Evolutionary conservation across 1,140 invertebrate species (phyloP).

Genomic region (Lepidurus arcticus): DNA sequence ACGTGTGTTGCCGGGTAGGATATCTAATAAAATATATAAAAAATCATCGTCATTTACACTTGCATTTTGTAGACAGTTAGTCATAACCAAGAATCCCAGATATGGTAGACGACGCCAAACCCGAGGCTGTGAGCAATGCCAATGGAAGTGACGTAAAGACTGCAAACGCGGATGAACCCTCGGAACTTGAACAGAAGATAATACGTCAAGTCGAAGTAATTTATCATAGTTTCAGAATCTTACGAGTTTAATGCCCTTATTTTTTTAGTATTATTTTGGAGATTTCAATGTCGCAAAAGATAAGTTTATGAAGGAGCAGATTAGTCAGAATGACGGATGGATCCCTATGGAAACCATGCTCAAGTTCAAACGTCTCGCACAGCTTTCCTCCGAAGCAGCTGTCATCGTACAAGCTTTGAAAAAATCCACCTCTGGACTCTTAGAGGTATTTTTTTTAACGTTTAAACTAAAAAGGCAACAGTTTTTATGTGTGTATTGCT

Average conservation of each 20-base stretch:
- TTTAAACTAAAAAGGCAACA: background rate
- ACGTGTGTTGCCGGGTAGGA: conserved; percentile 1
- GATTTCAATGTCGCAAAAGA: conserved; percentile 83
- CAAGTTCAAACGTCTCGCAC: conserved; percentile 80
- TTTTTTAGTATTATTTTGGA: conserved; percentile 68
- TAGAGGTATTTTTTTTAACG: conserved; percentile 53
- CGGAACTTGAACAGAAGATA: conserved; percentile 39
- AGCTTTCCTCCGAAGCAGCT: conserved; percentile 60
- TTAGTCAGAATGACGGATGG: conserved; percentile 83
- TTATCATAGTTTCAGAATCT: background rate
- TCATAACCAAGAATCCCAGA: background rate
- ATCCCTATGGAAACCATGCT: conserved; percentile 73
- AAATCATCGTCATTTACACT: background rate
- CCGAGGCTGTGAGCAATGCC: conserved; percentile 19
- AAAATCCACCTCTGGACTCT: conserved; percentile 64
- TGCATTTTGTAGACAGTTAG: background rate
- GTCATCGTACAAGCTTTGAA: conserved; percentile 67
- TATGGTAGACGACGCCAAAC: background rate
- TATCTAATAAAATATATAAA: background rate
- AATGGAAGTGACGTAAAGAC: background rate
- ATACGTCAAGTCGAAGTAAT: conserved; percentile 42
- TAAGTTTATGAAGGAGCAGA: conserved; percentile 79
- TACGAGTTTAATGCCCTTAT: conserved; percentile 35
- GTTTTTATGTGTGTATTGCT: background rate
- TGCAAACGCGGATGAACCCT: conserved; percentile 1